phyloP scores from a whole-genome alignment of 1,140 invertebrate genomes.

The Heliconius himera region DNA sequence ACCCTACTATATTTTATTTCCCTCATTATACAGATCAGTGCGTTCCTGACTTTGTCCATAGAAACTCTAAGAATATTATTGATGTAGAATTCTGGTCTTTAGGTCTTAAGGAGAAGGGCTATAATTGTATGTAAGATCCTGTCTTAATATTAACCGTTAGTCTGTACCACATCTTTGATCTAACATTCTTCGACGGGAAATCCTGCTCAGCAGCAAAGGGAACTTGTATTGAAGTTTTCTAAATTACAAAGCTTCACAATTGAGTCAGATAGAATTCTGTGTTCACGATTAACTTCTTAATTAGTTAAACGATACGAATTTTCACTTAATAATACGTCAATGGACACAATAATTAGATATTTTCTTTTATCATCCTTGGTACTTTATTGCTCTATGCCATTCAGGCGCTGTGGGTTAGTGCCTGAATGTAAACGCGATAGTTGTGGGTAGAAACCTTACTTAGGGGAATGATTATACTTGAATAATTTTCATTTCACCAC shows the following conservation, averaged over 20 bases:
- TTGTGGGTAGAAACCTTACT: too few relatives aligned
- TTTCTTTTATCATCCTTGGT: too few relatives aligned
- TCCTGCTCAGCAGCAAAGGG: slow-evolving; percentile 41
- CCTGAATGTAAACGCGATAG: too few relatives aligned
- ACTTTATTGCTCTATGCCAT: too few relatives aligned
- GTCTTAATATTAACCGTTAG: slow-evolving; percentile 1
- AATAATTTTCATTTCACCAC: too few relatives aligned
- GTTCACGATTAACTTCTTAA: slow-evolving; percentile 26
- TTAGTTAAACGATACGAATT: slow-evolving; percentile 18
- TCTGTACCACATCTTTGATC: slow-evolving; percentile 44
- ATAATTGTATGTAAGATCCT: not conserved
- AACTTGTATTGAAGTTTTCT: slow-evolving; percentile 43
- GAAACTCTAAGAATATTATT: not conserved
- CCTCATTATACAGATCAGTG: slow-evolving; percentile 41
- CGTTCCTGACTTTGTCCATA: slow-evolving; percentile 36
- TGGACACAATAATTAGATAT: slow-evolving; percentile 9
- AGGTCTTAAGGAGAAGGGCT: not conserved
- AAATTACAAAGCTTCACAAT: slow-evolving; percentile 39
- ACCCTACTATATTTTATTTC: slow-evolving; percentile 36
- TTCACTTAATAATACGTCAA: slow-evolving; percentile 4
- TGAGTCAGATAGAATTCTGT: slow-evolving; percentile 32
- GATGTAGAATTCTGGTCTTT: not conserved
- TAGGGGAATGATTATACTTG: too few relatives aligned
- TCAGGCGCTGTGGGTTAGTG: not conserved
- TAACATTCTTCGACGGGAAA: slow-evolving; percentile 44